Percentiles rank a stretch among this genome's conserved stretches.
These are phyloP conservation scores for Acropternis orthonyx DNA, from an alignment of 2,797 vertebrate genomes.

Conservation along the genomic window DNA sequence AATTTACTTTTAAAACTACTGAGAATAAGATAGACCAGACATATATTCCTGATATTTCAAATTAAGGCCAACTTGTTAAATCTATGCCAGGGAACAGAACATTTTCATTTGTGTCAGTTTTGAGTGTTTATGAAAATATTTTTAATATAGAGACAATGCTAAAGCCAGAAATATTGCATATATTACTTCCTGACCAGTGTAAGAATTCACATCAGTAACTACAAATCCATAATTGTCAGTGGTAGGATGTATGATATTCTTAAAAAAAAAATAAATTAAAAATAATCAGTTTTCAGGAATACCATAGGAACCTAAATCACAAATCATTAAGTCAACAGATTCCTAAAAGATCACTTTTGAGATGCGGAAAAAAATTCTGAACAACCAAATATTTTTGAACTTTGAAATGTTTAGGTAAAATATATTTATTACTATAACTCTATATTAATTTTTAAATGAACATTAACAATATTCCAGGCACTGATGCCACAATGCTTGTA, in stretches of 20 bases:
- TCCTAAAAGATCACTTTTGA: neutral
- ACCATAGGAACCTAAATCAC: accelerated
- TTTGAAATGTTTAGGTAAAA: neutral
- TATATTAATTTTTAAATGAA: neutral
- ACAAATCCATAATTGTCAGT: neutral
- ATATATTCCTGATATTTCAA: neutral
- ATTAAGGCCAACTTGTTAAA: neutral
- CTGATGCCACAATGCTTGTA: neutral
- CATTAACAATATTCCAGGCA: neutral
- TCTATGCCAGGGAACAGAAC: neutral
- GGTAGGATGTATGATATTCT: neutral
- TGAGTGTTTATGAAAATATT: neutral
- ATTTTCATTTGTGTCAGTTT: neutral
- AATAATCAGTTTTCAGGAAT: neutral
- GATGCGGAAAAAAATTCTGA: neutral
- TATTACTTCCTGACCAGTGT: neutral
- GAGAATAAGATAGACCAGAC: neutral
- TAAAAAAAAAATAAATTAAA: neutral
- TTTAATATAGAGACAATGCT: neutral
- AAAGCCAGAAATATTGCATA: neutral
- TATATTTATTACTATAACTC: neutral
- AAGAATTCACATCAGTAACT: neutral
- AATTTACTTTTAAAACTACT: neutral
- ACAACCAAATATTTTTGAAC: neutral
- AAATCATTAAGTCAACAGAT: neutral